Evolutionary conservation across 2,888 invertebrate genomes (phyloP), one percentile per base, ranked within the genome.

Genomic region (Chrysomela aeneicollis): DNA sequence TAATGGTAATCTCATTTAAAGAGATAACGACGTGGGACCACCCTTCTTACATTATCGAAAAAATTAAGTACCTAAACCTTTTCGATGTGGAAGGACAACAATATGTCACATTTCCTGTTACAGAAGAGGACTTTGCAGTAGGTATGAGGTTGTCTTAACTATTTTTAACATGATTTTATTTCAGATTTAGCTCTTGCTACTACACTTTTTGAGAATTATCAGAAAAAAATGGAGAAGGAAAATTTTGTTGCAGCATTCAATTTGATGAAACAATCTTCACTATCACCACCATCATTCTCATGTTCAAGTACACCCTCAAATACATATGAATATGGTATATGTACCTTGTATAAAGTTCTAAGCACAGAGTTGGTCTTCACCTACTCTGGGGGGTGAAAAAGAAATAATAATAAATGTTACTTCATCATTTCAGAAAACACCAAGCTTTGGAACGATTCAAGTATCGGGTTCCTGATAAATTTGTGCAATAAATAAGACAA

Each of bases 401-500:
- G n/a, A n/a, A n/a, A n/a, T n/a, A n/a, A n/a, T n/a, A n/a, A n/a
- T n/a, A n/a, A n/a, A n/a, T n/a, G n/a, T n/a, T n/a, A n/a, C n/a
- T n/a, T n/a, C n/a, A n/a, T 35, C 32, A 35, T 35, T 35, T 35
- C 32, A 49, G 59, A 59, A 12, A 59, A 47, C 47, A 26, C 15
- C 19, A 50, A 59, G 10, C 12, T 47, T 26, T 59, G 59, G 59
- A 59, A 10, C 17, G 49, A 59, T 12, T 12, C 18, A 3, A 15
- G 9, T 32, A 32, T 21, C 12, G 32, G 30, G 8, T 5, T 17
- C 2, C 18, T 22, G 15, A 59, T 50, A 22, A 9, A 4, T 51
- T 37, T 59, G 9, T 61, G 61, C 9, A 54, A 61, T 17, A 47
- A 37, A 46, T 54, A 61, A 53, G 30, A 52, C 18, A 61, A 52